Evolutionary conservation across 2,113 vertebrate genomes (phyloP).

Genomic region (Trochalopteron elliotii): DNA sequence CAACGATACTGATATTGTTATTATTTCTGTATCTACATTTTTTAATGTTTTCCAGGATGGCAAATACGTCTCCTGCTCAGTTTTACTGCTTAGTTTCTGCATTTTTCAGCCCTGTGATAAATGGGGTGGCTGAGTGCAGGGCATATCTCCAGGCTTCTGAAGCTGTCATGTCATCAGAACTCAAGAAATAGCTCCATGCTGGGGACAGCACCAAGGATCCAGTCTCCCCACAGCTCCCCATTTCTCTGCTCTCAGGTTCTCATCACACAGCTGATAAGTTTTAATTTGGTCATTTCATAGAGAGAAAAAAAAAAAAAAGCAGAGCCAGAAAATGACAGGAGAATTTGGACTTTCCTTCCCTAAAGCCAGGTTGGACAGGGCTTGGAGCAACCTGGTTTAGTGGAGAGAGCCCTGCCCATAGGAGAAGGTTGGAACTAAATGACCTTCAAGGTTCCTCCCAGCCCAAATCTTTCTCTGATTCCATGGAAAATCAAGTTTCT

Average conservation of each 20-base stretch:
- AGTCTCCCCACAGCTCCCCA: not conserved
- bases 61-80: not conserved
- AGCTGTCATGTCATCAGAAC: not conserved
- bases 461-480: not conserved
- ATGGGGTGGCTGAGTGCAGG: not conserved
- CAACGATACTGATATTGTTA: not conserved
- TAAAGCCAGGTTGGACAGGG: not conserved
- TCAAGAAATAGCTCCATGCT: not conserved
- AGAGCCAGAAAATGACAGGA: not conserved
- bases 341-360: not conserved
- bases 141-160: not conserved
- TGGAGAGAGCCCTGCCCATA: not conserved
- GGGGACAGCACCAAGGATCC: not conserved
- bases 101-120: slow-evolving; percentile 7
- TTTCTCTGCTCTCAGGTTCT: not conserved
- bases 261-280: not conserved
- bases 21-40: not conserved
- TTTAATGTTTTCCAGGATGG: slow-evolving; percentile 5
- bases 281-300: not conserved
- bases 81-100: not conserved
- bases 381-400: not conserved
- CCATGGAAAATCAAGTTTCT: not conserved
- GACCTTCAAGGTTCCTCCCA: not conserved
- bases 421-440: not conserved
- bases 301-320: not conserved